Base-by-base conservation (phyloP, 2,888 invertebrate species). In the Rhagonycha fulva region DNA sequence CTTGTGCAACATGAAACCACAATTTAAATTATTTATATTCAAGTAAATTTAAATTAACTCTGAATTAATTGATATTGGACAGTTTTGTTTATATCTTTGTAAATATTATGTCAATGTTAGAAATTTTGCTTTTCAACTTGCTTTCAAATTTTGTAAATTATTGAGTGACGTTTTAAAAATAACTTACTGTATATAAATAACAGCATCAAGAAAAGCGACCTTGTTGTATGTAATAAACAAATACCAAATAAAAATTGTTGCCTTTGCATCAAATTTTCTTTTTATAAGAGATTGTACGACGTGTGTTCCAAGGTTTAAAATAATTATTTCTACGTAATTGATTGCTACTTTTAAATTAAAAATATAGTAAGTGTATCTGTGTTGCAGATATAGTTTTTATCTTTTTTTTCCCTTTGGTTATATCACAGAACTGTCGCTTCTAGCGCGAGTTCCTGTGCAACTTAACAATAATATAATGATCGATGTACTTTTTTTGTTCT, bases 151-250 rank as follows among this genome's bases (percentile, higher is more conserved):
- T 66, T 24, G 63, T 26, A 26, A 24, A 24, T n/a, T 66, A 66
- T 24, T 66, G 63, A 66, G 63, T 66, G 63, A 66, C 63, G 63
- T 66, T 24, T 66, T 66, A 66, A 66, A 66, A 66, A 66, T 66
- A 66, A 66, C 63, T 26, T 26, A 12, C 26, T 66, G 26, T 66
- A 66, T 24, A 66, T 66, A 63, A 63, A 63, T 24, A 63, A 23
- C 12, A 66, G 5, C 63, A 24, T 66, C n/a, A 7, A 66, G 63
- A 66, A 66, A 24, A 11, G n/a, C 63, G 63, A 66, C 63, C 63
- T 66, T 66, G 63, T 66, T 66, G 24, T 11, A 66, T 9, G 26
- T 24, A 66, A 24, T 24, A 66, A 66, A 66, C n/a, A 66, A 66
- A 66, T 66, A 66, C 12, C 26, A 14, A 66, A 14, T 24, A 66